These are phyloP conservation scores for Chalcis sispes DNA, from an alignment of 2,888 invertebrate genomes.

Conservation along the genomic window DNA sequence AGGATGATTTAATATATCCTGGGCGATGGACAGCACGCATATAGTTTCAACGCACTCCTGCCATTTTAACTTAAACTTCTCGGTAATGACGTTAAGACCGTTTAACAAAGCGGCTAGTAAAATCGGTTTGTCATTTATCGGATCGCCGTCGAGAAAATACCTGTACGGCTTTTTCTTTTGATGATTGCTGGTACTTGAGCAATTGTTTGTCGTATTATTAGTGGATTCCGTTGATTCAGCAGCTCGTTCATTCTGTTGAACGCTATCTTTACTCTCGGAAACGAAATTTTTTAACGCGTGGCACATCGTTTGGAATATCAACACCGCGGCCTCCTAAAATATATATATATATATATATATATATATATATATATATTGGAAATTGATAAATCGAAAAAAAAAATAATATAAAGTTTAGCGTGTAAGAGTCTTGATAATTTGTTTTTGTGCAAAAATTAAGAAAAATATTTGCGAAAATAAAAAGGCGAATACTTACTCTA, in stretches of 20 bases:
- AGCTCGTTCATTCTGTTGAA: neutral
- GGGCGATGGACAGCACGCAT: conserved; percentile 79
- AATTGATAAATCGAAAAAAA: neutral
- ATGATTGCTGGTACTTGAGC: neutral
- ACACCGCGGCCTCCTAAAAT: conserved; percentile 71
- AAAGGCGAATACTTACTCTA: conserved; percentile 59
- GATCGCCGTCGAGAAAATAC: conserved; percentile 69
- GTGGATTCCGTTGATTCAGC: neutral
- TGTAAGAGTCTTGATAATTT: no score
- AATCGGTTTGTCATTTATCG: conserved; percentile 75
- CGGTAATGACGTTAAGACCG: conserved; percentile 81
- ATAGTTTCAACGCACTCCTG: conserved; percentile 86
- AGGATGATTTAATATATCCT: conserved; percentile 78
- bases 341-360: conserved; percentile 4
- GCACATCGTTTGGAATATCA: conserved; percentile 71
- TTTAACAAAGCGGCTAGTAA: conserved; percentile 83
- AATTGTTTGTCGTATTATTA: no score
- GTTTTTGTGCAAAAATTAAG: neutral
- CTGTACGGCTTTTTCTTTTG: conserved; percentile 15
- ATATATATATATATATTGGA: no score
- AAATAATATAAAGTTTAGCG: no score
- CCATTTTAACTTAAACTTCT: conserved; percentile 86
- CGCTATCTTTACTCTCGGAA: conserved; percentile 47
- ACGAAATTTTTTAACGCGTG: conserved; percentile 71
- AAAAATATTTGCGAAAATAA: neutral